These are phyloP conservation scores for Julus scandinavius DNA, from an alignment of 2,888 invertebrate species.

Conservation along the genomic window DNA sequence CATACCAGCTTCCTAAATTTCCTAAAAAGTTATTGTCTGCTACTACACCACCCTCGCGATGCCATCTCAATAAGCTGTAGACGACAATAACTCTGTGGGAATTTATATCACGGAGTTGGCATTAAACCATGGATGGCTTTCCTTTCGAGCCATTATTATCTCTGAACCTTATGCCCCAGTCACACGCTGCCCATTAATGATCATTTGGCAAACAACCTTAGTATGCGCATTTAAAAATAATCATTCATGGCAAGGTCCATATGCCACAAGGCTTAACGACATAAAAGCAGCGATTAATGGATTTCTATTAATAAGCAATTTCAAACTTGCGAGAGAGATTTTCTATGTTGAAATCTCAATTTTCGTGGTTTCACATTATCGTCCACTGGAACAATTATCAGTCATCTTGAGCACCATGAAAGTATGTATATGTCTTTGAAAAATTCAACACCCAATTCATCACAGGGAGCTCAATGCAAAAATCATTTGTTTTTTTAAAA, in stretches of 20 bases:
- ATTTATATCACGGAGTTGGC: background rate
- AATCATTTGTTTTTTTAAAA: too few relatives aligned
- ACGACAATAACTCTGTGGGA: conserved; percentile 23
- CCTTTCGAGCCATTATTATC: conserved; percentile 5
- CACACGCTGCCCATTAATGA: conserved; percentile 23
- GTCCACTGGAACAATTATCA: background rate
- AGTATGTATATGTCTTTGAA: background rate
- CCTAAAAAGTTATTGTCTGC: background rate
- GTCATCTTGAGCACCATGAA: background rate
- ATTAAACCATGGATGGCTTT: conserved; percentile 1
- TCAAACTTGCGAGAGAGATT: background rate
- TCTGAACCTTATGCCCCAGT: background rate
- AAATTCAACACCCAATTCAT: background rate
- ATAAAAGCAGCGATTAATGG: background rate
- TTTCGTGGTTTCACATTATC: background rate
- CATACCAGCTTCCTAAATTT: background rate
- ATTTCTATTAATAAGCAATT: conserved; percentile 7
- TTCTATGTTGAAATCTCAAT: background rate
- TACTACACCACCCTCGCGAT: background rate
- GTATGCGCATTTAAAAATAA: background rate
- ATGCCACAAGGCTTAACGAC: conserved; percentile 16
- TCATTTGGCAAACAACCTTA: conserved; percentile 21
- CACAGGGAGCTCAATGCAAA: too few relatives aligned
- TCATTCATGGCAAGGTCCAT: background rate
- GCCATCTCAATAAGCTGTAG: background rate